Conservation (phyloP, 2,113 vertebrate species). For the Hemicordylus capensis region DNA sequence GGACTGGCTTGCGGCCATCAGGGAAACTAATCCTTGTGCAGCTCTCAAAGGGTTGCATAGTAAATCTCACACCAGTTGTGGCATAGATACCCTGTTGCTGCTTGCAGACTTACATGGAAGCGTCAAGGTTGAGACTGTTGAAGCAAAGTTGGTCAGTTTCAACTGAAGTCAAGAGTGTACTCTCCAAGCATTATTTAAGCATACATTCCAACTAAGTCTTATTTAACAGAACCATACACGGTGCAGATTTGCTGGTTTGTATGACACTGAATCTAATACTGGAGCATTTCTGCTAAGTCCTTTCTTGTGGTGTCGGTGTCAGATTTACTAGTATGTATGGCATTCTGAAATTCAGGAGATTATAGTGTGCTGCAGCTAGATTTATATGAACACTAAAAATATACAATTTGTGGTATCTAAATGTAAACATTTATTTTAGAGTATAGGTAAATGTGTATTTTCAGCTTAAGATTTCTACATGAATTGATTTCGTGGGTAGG, state of each 20-base stretch:
- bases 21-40: not conserved
- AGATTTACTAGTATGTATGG: not conserved
- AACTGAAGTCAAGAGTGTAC: not conserved
- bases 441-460: not conserved
- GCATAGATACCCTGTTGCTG: not conserved
- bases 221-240: not conserved
- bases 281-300: not conserved
- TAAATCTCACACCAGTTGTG: not conserved
- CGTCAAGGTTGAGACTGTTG: not conserved
- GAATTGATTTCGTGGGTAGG: not conserved
- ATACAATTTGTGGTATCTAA: not conserved
- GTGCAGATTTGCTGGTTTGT: not conserved
- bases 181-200: too few species aligned
- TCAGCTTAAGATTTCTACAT: not conserved
- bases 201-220: not conserved
- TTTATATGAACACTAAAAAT: not conserved
- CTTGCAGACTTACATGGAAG: not conserved
- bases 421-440: not conserved
- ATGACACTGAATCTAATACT: not conserved
- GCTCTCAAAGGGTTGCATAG: not conserved
- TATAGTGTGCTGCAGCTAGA: not conserved
- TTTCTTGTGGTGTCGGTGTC: not conserved
- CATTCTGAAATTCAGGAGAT: not conserved
- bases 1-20: not conserved
- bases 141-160: not conserved